A percentile compares a stretch with the other conserved stretches of the same genome.
Evolutionary conservation across 2,797 vertebrate genomes (phyloP).

Genomic region (Rachycentron canadum): DNA sequence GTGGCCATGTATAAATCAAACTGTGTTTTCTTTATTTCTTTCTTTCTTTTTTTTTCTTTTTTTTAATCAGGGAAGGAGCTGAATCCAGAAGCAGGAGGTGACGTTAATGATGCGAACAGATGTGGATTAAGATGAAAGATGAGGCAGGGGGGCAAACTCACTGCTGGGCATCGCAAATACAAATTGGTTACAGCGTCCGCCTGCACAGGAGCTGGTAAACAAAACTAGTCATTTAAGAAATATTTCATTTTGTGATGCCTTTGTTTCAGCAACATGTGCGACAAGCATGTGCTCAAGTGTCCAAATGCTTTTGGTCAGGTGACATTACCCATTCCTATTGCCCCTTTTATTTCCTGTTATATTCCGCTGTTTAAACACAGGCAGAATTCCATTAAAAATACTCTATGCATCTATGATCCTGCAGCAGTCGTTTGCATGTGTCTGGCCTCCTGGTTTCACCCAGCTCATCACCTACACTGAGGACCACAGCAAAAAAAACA

Average conservation of each 20-base stretch:
- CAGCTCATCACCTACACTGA: constrained; percentile 23
- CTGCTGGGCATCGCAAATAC: constrained; percentile 19
- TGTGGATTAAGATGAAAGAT: constrained; percentile 47
- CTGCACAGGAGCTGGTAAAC: not conserved
- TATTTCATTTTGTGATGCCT: not conserved
- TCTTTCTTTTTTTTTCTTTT: constrained; percentile 60
- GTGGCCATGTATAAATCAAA: constrained; percentile 71
- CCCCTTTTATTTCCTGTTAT: not conserved
- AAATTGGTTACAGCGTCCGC: constrained; percentile 13
- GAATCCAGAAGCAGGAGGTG: constrained; percentile 60
- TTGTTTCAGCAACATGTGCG: not conserved
- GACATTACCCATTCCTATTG: not conserved
- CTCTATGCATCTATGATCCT: not conserved
- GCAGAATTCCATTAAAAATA: constrained; percentile 10
- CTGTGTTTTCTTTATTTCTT: constrained; percentile 49
- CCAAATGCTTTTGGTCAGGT: not conserved
- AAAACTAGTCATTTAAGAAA: constrained; percentile 13
- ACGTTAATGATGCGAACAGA: constrained; percentile 50
- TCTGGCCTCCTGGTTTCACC: constrained; percentile 12
- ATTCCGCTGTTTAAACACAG: not conserved
- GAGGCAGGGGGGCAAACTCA: not conserved
- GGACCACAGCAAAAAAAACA: constrained; percentile 8
- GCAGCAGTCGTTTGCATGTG: constrained; percentile 2
- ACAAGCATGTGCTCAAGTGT: not conserved
- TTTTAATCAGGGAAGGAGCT: constrained; percentile 53